Evolutionary conservation across 2,797 vertebrate genomes (phyloP), one percentile per base, ranked within the genome.

Genomic region (Phrynocephalus vlangalii): DNA sequence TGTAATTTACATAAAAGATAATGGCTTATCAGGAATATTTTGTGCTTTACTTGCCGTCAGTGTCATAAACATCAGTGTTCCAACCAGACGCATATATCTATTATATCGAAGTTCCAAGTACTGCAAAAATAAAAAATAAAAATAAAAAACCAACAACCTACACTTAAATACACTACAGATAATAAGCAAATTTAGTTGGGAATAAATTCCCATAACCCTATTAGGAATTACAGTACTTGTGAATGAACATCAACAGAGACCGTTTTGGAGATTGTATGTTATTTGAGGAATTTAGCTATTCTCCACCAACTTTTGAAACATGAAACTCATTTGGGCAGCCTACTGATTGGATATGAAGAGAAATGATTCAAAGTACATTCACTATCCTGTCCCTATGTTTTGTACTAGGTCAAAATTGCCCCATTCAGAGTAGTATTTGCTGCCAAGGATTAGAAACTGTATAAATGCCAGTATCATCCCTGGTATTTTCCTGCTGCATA

Each of bases 71-170:
- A 98, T 94, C 72, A 95, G 0, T 0, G 98, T 99, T 89, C 98
- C 98, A 93, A 98, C 96, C 82, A 99, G 96, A 79, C 98, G 97
- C 63, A 98, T 95, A 0, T 78, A 95, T 96, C 94, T 98, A 96
- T 97, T 99, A 97, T 98, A 99, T 63, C 99, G 97, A 93, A 98
- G 96, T 94, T 99, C 98, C 94, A 99, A 96, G 89, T 99, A 99
- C 99, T 99, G 94, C 84, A 94, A 90, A 93, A 80, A 94, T 52
- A 28, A 84, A 93, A 88, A 1, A 38, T 38, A 44, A 44, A 44
- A 44, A 44, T 38, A 44, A 44, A 44, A 44, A 44, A 44, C 33
- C 33, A 33, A 33, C 38, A 44, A 44, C 38, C 4, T 38, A 81
- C 2, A 2, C 76, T 92, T 82, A 26, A 76, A 50, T 5, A 44